phyloP scores from a whole-genome alignment of 2,888 invertebrate genomes.

The Aromia moschata region DNA sequence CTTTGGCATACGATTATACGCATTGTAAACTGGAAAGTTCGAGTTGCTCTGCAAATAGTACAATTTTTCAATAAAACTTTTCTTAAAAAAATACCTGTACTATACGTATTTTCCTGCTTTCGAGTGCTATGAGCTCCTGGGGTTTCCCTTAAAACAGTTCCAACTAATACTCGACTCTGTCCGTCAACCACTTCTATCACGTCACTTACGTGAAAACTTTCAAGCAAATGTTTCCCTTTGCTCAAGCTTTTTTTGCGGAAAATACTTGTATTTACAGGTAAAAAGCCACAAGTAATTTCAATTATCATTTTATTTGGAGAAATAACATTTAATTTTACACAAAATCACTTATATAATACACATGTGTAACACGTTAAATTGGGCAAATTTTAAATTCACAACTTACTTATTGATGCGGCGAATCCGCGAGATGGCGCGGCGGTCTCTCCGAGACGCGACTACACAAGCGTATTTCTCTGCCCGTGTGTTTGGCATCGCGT shows the following conservation, averaged over 20 bases:
- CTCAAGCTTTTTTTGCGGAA: not conserved
- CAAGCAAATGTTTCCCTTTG: not conserved
- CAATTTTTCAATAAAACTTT: not conserved
- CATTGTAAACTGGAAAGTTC: not conserved
- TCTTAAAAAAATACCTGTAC: not conserved
- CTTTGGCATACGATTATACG: not conserved
- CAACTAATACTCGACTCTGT: not conserved
- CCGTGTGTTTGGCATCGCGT: no score
- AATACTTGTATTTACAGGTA: not conserved
- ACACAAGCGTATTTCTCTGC: no score
- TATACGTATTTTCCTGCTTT: not conserved
- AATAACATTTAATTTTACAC: no score
- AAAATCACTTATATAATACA: no score
- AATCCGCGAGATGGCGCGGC: no score
- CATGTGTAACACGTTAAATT: no score
- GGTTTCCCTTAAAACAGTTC: not conserved
- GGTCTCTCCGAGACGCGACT: no score
- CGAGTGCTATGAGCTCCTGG: not conserved
- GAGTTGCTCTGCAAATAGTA: not conserved
- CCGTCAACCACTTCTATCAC: not conserved
- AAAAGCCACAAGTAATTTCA: not conserved
- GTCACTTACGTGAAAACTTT: not conserved
- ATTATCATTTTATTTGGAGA: not conserved
- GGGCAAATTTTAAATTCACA: no score
- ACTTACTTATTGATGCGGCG: no score